Conservation (phyloP, 2,797 vertebrate genomes). For the Mus minutoides region DNA sequence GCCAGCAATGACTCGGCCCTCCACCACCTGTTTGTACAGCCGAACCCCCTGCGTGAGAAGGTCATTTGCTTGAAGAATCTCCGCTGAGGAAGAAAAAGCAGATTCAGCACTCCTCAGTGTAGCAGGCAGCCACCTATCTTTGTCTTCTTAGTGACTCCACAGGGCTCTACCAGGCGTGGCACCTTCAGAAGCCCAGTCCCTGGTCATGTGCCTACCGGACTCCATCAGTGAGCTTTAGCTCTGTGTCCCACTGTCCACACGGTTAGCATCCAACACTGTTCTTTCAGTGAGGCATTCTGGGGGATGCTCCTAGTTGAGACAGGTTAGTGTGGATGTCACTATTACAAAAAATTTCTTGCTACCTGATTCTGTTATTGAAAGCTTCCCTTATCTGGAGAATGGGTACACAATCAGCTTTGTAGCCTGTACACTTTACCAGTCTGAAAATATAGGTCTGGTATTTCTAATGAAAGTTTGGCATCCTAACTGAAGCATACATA, state of each 20-base stretch:
- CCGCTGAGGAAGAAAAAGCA: constrained; percentile 80
- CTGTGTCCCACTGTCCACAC: neutral
- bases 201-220: neutral
- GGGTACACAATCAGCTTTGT: neutral
- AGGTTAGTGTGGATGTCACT: neutral
- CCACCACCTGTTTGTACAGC: constrained; percentile 86
- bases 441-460: neutral
- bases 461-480: neutral
- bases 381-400: neutral
- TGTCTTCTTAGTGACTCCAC: neutral
- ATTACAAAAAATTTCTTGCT: neutral
- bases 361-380: constrained; percentile 16
- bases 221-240: neutral
- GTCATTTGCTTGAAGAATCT: constrained; percentile 92
- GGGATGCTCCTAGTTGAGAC: neutral
- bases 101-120: neutral
- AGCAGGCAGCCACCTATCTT: neutral
- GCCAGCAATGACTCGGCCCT: constrained; percentile 47
- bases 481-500: neutral
- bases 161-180: neutral
- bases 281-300: neutral
- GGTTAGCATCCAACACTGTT: neutral
- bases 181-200: neutral
- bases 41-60: constrained; percentile 87
- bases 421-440: neutral